phyloP scores from a whole-genome alignment of 2,113 vertebrate species.

The Scartelaos histophorus region DNA sequence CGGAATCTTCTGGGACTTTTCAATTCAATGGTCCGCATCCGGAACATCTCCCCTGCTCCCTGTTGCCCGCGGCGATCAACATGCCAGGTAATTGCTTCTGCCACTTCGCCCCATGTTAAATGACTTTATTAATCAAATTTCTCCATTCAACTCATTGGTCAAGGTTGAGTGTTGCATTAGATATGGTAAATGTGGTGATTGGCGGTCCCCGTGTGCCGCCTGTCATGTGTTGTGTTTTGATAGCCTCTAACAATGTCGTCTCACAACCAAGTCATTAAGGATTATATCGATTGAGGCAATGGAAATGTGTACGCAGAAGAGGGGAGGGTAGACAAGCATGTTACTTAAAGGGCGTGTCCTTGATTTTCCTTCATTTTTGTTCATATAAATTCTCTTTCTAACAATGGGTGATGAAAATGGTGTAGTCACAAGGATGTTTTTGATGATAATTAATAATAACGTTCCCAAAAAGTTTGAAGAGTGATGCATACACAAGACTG shows the following conservation, averaged over 20 bases:
- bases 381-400: too few species aligned
- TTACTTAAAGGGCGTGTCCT: too few species aligned
- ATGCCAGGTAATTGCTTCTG: constrained; percentile 4
- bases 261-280: too few species aligned
- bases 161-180: not conserved
- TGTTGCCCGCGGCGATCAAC: not conserved
- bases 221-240: not conserved
- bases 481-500: too few species aligned
- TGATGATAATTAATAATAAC: too few species aligned
- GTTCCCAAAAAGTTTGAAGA: too few species aligned
- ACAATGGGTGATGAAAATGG: too few species aligned
- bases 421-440: too few species aligned
- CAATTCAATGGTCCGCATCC: not conserved
- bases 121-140: constrained; percentile 2
- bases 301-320: not conserved
- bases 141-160: not conserved
- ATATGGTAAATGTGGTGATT: not conserved
- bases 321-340: too few species aligned
- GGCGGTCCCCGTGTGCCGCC: not conserved
- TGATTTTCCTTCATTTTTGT: too few species aligned
- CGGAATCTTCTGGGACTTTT: not conserved
- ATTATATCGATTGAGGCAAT: not conserved
- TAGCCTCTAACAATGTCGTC: not conserved
- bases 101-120: not conserved
- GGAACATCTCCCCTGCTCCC: not conserved